These are phyloP conservation scores for Aphaenogaster floridana DNA, from an alignment of 1,140 invertebrate genomes.

Conservation along the genomic window DNA sequence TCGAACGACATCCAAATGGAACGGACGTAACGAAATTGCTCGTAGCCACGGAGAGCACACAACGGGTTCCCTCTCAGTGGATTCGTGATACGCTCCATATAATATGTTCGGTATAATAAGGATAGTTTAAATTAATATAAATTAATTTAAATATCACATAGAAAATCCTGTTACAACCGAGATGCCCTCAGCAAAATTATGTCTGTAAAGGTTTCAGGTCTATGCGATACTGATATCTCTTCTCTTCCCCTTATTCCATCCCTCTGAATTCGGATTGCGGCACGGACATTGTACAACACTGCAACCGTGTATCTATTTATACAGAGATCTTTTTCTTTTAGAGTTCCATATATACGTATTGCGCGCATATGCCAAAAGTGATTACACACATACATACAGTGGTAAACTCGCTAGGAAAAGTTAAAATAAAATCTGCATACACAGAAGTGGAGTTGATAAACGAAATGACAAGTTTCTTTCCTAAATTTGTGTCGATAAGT, in stretches of 20 bases:
- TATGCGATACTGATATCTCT: slow-evolving; percentile 30
- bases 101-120: slow-evolving; percentile 28
- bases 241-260: background rate
- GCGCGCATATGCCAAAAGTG: slow-evolving; percentile 9
- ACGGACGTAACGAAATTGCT: slow-evolving; percentile 39
- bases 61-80: background rate
- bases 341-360: slow-evolving; percentile 18
- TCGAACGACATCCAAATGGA: slow-evolving; percentile 34
- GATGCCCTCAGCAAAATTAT: slow-evolving; percentile 44
- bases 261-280: background rate
- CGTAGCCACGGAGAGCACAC: slow-evolving; percentile 27
- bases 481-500: background rate
- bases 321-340: slow-evolving; percentile 21
- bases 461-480: background rate
- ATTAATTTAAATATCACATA: slow-evolving; percentile 58
- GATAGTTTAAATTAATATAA: slow-evolving; percentile 51
- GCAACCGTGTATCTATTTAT: background rate
- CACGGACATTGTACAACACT: slow-evolving; percentile 14
- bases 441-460: background rate
- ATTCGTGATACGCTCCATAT: slow-evolving; percentile 17
- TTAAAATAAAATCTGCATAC: slow-evolving; percentile 1
- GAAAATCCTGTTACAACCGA: slow-evolving; percentile 22
- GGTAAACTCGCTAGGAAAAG: background rate
- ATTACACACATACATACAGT: slow-evolving; percentile 32
- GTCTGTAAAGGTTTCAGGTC: background rate